Evolutionary conservation across 2,113 vertebrate species (phyloP), one percentile per base, ranked within the genome.

Genomic region (Hiodon alosoides): DNA sequence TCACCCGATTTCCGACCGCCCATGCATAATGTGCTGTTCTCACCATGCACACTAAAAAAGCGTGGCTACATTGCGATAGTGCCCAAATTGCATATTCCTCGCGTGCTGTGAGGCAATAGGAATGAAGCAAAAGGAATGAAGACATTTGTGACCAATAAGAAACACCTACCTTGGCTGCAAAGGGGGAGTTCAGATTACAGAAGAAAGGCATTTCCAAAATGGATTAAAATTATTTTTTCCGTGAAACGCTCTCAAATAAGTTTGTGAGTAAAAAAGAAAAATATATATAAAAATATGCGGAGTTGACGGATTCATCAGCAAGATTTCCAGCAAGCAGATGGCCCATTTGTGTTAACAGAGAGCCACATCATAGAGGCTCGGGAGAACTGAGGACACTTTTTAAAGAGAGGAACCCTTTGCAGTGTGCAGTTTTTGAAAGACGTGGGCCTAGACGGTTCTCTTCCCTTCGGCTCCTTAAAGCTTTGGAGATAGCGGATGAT

Each of bases 21-120:
- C 48, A 6, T 4, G 11, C 66, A 50, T 68, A 4, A 14, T 13
- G 2, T 8, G 47, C 7, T n/a, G 16, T 6, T 7, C 61, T 31
- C 16, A 16, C 7, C 62, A 58, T 14, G 55, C 72, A 71, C 58
- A 55, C 31, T 72, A 78, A 80, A 79, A 82, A 81, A 80, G 78
- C 80, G 76, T 65, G 73, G 72, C 70, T 75, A 76, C 78, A 74
- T 78, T 78, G 75, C 61, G 65, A 75, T 76, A 72, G 64, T 55
- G 73, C 66, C 68, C 76, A 84, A 74, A 83, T 82, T 85, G 87
- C 79, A 84, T 72, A 85, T 87, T 79, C 57, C 85, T 72, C 84
- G 80, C 78, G 69, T 4, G 46, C 68, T 59, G 17, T 10, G 75
- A 82, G 72, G 82, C 78, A 54, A 77, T 7, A 76, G 74, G 64